These are phyloP conservation scores for Oryzias sinensis DNA, from an alignment of 2,797 vertebrate genomes.

Conservation along the genomic window DNA sequence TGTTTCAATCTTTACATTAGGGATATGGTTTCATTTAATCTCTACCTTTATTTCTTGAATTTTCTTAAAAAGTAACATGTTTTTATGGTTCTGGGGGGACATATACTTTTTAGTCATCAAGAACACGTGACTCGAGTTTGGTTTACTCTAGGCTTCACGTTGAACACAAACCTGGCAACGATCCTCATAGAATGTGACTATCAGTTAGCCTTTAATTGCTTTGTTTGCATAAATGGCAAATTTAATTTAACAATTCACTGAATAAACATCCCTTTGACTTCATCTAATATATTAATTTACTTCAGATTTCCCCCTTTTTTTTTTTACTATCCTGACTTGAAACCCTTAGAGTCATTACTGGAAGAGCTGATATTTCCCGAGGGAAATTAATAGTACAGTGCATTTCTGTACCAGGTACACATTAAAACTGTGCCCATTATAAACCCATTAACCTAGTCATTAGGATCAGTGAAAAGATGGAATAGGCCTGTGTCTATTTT, in stretches of 20 bases:
- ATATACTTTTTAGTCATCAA: too few species aligned
- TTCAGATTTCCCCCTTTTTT: conserved; percentile 22
- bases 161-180: conserved; percentile 7
- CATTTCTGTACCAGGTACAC: conserved; percentile 70
- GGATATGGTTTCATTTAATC: too few species aligned
- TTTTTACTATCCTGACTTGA: conserved; percentile 11
- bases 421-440: conserved; percentile 70
- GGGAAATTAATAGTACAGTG: conserved; percentile 75
- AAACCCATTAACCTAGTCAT: conserved; percentile 80
- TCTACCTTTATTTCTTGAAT: too few species aligned
- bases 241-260: conserved; percentile 44
- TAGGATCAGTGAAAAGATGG: conserved; percentile 57
- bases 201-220: conserved; percentile 15
- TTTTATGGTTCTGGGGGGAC: too few species aligned
- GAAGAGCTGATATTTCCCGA: conserved; percentile 55
- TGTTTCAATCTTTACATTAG: too few species aligned
- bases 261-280: conserved; percentile 15
- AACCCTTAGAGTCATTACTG: conserved; percentile 27
- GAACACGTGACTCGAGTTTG: too few species aligned
- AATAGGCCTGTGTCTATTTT: conserved; percentile 63
- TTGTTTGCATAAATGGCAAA: conserved; percentile 43
- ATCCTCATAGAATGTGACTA: not conserved
- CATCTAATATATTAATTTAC: conserved; percentile 47
- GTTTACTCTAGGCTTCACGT: conserved; percentile 1
- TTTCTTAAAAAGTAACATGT: too few species aligned